Base-by-base conservation (phyloP, 2,888 invertebrate species). In the Sialis lutaria region DNA sequence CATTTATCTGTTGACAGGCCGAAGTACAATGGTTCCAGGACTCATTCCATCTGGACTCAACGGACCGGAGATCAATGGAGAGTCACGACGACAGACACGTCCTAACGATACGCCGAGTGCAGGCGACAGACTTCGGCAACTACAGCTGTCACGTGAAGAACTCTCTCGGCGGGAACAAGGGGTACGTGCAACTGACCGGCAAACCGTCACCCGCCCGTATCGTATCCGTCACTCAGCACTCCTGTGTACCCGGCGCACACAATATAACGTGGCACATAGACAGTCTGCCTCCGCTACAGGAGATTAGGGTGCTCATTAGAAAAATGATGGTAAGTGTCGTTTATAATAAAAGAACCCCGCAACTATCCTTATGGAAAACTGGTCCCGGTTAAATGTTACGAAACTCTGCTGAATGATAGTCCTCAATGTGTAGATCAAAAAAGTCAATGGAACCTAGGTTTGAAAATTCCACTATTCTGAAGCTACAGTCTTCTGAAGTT, bases 11-110 rank as follows among this genome's bases (percentile, higher is more conserved):
- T 22, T 22, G 22, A 22, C 22, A 22, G 22, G 22, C 22, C 22
- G 22, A 76, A 74, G 73, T 77, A 55, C 61, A 70, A 30, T 79
- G 79, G 79, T 76, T 75, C 56, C 77, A 77, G 56, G 74, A 79
- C 56, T 77, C 76, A 1, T 74, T 75, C 57, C 61, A 69, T 33
- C 58, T 78, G 47, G 74, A 75, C 57, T 71, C 74, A 10, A 77
- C 76, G 6, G 78, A 78, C 55, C 63, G 77, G 22, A 64, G 77
- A 13, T 63, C 73, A 31, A 77, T 78, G 73, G 69, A 74, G 50
- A 69, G 70, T 39, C 65, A 69, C 30, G 75, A 75, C 48, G 70
- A 72, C 56, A 72, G 71, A 45, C 72, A 77, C 56, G 72, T 72
- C 8, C 63, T 79, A 34, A 68, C 70, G 35, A 73, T 79, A 44